These are phyloP conservation scores for Pocillopora verrucosa DNA, from an alignment of 64 coral and sea anemone genomes.

Conservation along the genomic window DNA sequence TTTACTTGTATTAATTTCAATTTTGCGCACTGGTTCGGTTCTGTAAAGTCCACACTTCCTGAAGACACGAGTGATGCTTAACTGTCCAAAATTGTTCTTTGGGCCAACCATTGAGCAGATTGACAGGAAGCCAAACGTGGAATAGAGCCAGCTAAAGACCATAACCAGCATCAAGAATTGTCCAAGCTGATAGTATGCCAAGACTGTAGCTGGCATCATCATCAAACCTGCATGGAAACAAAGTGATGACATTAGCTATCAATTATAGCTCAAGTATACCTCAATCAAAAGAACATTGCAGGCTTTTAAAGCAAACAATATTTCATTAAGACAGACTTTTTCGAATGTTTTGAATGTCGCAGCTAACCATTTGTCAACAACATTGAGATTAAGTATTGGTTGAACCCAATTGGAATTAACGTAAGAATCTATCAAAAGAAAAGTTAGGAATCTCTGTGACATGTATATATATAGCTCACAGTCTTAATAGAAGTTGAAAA, in stretches of 20 bases:
- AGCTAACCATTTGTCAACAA: no score
- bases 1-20: background rate
- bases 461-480: no score
- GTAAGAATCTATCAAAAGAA: no score
- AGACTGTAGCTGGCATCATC: constrained; percentile 89
- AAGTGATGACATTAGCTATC: background rate
- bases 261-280: no score
- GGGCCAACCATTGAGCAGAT: constrained; percentile 84
- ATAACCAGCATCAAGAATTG: constrained; percentile 94
- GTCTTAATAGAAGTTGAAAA: no score
- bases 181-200: constrained; percentile 89
- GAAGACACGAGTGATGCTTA: constrained; percentile 55
- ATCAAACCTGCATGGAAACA: constrained; percentile 62
- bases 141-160: constrained; percentile 90
- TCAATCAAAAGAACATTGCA: no score
- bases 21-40: background rate
- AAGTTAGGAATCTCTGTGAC: no score
- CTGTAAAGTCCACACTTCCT: background rate
- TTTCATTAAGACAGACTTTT: no score
- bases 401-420: no score
- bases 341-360: no score
- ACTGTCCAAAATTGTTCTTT: constrained; percentile 81
- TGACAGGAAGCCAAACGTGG: constrained; percentile 86
- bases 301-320: no score
- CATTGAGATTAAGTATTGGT: no score